Evolutionary conservation across 2,113 vertebrate genomes (phyloP), one percentile per base, ranked within the genome.

Genomic region (Carassius gibelio): DNA sequence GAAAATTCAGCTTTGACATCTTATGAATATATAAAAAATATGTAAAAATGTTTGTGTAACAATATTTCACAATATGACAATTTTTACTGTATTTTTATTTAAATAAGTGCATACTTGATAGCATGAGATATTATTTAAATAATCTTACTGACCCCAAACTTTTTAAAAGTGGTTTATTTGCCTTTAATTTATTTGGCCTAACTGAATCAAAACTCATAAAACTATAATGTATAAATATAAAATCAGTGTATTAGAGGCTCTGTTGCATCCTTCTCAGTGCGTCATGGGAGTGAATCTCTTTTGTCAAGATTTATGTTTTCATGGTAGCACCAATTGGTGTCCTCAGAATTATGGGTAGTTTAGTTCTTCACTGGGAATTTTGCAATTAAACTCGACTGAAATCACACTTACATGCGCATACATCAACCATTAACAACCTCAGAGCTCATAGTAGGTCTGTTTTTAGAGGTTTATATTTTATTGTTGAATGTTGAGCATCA

Each of bases 331-430:
- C 38, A 74, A 48, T 23, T 74, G 19, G 21, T 74, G 42, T 74
- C 2, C 23, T 74, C 71, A 23, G 42, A 74, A 74, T 74, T 74
- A 74, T 48, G 11, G 4, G 5, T 42, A 48, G 71, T 48, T 74
- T n/a, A 48, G 71, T 48, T 74, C 21, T 45, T 74, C 71, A 74
- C n/a, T 74, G 71, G 71, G 71, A 74, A 48, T 74, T 74, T 8
- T 74, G 42, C 21, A 74, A 48, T 48, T 74, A 74, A n/a, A 74
- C 21, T 71, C 30, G 6, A 74, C 42, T 74, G 21, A 45, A 74
- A 45, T 72, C 21, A 48, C 71, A 48, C 71, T 74, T 23, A n/a
- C 11, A 74, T 5, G 13, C n/a, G 1, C 21, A 23, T 74, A 74
- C 2, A 74, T 74, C 21, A 23, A n/a, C 21, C 71, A 23, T 48